Percentiles rank a stretch among this genome's conserved stretches.
phyloP scores from a whole-genome alignment of 2,888 invertebrate genomes.

The Nebria brevicollis region DNA sequence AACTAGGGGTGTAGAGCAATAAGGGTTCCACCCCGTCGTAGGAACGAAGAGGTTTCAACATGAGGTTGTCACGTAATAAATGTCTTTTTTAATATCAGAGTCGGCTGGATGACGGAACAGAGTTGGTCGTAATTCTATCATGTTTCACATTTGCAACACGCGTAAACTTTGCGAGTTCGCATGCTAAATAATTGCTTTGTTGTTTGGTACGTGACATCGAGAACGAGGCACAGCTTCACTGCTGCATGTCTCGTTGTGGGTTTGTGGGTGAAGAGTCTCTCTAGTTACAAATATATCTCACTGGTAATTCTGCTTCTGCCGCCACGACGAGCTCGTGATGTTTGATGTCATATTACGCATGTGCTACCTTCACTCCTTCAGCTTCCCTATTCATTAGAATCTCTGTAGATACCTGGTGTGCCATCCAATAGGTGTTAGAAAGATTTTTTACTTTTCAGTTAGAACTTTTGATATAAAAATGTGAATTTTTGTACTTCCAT shows the following conservation, averaged over 20 bases:
- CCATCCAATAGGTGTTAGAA: no score
- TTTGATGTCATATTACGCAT: not conserved
- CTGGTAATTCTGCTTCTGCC: not conserved
- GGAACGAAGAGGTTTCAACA: slow-evolving; percentile 11
- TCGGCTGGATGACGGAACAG: slow-evolving; percentile 28
- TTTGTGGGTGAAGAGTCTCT: not conserved
- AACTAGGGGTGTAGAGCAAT: not conserved
- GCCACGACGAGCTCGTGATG: not conserved
- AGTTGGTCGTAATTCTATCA: slow-evolving; percentile 43
- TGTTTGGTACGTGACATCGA: slow-evolving; percentile 44
- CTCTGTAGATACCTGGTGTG: no score
- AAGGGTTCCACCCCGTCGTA: not conserved
- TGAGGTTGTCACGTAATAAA: slow-evolving; percentile 47
- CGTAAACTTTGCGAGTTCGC: slow-evolving; percentile 33
- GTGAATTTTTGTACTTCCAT: not conserved
- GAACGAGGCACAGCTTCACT: slow-evolving; percentile 17
- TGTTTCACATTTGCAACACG: slow-evolving; percentile 45
- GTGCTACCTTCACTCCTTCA: not conserved
- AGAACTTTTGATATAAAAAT: no score
- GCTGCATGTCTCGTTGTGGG: not conserved
- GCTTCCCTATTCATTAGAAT: no score
- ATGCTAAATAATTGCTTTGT: slow-evolving; percentile 47
- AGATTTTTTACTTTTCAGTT: no score
- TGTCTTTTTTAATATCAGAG: slow-evolving; percentile 47
- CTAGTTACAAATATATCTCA: slow-evolving; percentile 4